Evolutionary conservation across 1,140 invertebrate genomes (phyloP).

Genomic region (Aphelinus atriplicis): DNA sequence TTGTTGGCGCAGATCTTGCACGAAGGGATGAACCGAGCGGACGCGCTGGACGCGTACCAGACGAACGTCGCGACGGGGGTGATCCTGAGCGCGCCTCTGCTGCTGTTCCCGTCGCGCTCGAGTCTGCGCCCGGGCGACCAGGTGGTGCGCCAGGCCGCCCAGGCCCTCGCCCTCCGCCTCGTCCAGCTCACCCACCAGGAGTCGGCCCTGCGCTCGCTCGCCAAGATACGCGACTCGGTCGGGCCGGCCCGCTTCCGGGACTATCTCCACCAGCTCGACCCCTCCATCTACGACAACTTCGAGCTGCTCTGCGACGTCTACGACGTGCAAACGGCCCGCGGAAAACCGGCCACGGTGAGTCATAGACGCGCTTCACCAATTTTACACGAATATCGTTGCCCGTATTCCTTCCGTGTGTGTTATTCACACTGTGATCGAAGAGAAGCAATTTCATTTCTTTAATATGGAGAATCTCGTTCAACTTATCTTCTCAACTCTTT

Average conservation of each 20-base stretch:
- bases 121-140: slow-evolving; percentile 58
- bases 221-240: slow-evolving; percentile 73
- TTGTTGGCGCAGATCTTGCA: slow-evolving; percentile 66
- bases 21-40: slow-evolving; percentile 71
- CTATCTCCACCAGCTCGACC: slow-evolving; percentile 62
- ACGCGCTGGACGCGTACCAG: slow-evolving; percentile 67
- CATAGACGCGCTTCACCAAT: too few relatives aligned
- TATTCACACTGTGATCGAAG: too few relatives aligned
- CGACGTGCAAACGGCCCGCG: slow-evolving; percentile 50
- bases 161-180: slow-evolving; percentile 73
- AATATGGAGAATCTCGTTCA: too few relatives aligned
- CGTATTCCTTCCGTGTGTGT: too few relatives aligned
- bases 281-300: slow-evolving; percentile 73
- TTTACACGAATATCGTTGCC: too few relatives aligned
- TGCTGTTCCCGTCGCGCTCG: slow-evolving; percentile 66
- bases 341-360: slow-evolving; percentile 28
- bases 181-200: slow-evolving; percentile 75
- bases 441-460: too few relatives aligned
- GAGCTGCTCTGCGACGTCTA: slow-evolving; percentile 75
- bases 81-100: slow-evolving; percentile 73
- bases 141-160: slow-evolving; percentile 64
- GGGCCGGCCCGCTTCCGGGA: slow-evolving; percentile 72
- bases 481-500: too few relatives aligned
- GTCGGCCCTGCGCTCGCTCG: slow-evolving; percentile 72
- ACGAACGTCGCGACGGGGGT: slow-evolving; percentile 74